phyloP scores from a whole-genome alignment of 2,797 vertebrate genomes.

The Chiroxiphia lanceolata region DNA sequence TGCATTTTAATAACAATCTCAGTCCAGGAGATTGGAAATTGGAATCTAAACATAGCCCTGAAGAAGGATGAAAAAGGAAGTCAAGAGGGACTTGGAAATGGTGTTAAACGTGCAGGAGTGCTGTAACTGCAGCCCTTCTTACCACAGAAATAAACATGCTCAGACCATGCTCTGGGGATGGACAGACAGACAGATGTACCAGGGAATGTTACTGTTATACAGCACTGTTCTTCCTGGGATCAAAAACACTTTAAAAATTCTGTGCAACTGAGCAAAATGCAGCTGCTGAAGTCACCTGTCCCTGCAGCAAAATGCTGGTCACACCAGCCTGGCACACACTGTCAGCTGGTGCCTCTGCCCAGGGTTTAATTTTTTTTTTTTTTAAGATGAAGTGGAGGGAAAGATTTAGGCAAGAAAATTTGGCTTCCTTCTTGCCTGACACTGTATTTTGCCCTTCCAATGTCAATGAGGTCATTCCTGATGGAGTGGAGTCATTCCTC shows the following conservation, averaged over 20 bases:
- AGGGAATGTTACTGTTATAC: background rate
- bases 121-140: background rate
- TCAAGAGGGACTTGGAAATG: background rate
- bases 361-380: background rate
- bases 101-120: background rate
- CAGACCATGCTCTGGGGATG: background rate
- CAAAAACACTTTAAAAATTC: background rate
- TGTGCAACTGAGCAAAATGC: conserved; percentile 7
- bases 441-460: background rate
- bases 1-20: conserved; percentile 29
- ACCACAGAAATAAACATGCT: background rate
- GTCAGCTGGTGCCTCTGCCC: fast-evolving
- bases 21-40: conserved; percentile 3
- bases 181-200: background rate
- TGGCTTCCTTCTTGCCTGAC: background rate
- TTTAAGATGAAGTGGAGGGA: background rate
- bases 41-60: conserved; percentile 25
- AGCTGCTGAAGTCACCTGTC: background rate
- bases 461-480: background rate
- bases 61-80: conserved; percentile 26
- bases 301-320: background rate
- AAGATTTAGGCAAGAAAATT: background rate
- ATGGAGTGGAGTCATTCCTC: background rate
- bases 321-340: fast-evolving
- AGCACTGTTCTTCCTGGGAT: background rate